Evolutionary conservation across 2,797 vertebrate species (phyloP), one percentile per base, ranked within the genome.

Genomic region (Hippocampus kuda): DNA sequence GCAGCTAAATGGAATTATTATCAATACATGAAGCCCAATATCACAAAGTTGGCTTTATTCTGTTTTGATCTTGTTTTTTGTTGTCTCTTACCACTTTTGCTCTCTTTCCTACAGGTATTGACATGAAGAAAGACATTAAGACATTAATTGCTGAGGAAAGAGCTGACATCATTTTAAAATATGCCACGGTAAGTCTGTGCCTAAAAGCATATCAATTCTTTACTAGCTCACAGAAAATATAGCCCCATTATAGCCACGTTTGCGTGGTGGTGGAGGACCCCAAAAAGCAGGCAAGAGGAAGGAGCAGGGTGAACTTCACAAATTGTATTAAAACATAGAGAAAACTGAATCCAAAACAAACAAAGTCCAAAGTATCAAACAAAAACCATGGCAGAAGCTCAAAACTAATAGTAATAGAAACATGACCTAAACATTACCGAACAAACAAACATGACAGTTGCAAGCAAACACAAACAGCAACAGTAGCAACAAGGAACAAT

Each of bases 101-200:
- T 38, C 15, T 66, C n/a, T 49, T 51, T 9, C 12, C 15, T 5
- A 18, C 88, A 95, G 93, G 83, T 91, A 89, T 87, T 94, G 94
- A 93, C 91, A 94, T 95, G 94, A 96, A 94, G 94, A 95, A 94
- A 86, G 92, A 96, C 81, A 90, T 93, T 44, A 92, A 94, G 81
- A 89, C 90, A 78, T 86, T 95, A 81, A 91, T 95, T 87, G 92
- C 93, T 83, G 91, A 93, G 86, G 94, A 95, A 88, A 90, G 91
- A 72, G 92, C 92, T 30, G 92, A 94, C 57, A 95, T 94, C 74
- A 87, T 94, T 88, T 81, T 90, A 73, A 95, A 93, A 77, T 94
- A 95, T 91, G 92, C 92, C 64, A 90, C 92, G 91, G 94, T 95
- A 79, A 86, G 87, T 81, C 16, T 27, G 20, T 62, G 30, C 34